Base-by-base conservation (phyloP, 2,797 vertebrate genomes). In the Setipinna tenuifilis region DNA sequence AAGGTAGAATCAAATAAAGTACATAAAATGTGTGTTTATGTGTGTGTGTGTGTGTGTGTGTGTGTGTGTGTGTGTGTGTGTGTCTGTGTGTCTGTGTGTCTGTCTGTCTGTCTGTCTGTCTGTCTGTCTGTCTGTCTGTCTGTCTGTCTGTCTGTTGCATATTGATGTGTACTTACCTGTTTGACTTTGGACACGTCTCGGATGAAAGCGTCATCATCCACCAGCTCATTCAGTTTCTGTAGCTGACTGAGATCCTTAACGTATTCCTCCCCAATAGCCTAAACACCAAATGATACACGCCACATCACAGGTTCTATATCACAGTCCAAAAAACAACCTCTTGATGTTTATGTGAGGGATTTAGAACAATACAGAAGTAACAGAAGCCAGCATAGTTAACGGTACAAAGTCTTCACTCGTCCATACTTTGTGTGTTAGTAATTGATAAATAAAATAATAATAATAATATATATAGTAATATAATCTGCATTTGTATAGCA, bases 181-280 rank as follows among this genome's bases (percentile, higher is more conserved):
- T 99, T 99, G 82, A 98, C 96, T 89, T 97, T 97, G 61, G 96
- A 91, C 4, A 99, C 87, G 68, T 98, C 97, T 0, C 96, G 91
- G 89, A 99, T 96, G 91, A 99, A 97, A 59, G 93, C 11, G 0
- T 93, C 94, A 0, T 98, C 92, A 0, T 97, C 93, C 75, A 97
- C 95, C 23, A 97, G 95, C 82, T 94, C 90, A 0, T 96, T 96
- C 6, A 99, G 94, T 92, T 96, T 96, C 0, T 84, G 90, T 81
- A 99, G 94, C 92, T 97, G 96, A 88, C 95, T 95, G 87, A 99
- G 94, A 85, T 99, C 97, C 86, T 97, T 97, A 88, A 98, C 96
- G 0, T 97, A 99, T 10, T 97, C 96, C 86, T 98, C 98, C 7
- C 98, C 98, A 0, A 99, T 98, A 93, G 96, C 97, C 98, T 99